Base-by-base conservation (phyloP, 1,140 invertebrate genomes). In the Luehdorfia chinensis region DNA sequence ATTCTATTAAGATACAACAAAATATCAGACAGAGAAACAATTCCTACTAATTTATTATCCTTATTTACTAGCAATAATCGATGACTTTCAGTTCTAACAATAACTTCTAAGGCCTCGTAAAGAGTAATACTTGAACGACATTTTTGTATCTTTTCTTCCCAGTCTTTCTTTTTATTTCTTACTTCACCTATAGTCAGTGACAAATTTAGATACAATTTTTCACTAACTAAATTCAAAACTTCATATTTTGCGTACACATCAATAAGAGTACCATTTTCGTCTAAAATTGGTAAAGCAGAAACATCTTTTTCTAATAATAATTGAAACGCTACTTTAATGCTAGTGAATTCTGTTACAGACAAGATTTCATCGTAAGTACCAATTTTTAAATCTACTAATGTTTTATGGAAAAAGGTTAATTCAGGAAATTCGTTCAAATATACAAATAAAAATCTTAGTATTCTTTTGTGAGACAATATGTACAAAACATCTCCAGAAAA, bases 101-200 rank as follows among this genome's bases (percentile, higher is more conserved):
- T 86, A 68, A 86, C 74, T 86, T 86, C 83, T 81, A 86, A 86
- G 79, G 83, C 83, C 83, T 86, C 83, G 39, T 86, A 86, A 69
- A 86, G 79, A 57, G 79, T 83, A 75, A 86, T 84, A 75, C 75
- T 83, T 54, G 76, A 84, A 72, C 60, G 70, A 84, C 83, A 86
- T 70, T 84, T 86, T 66, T 86, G 83, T 63, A 86, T 59, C 55
- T 86, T 86, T 65, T 86, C 83, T 72, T 86, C 75, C 83, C 83
- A 86, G 79, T 86, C 83, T 83, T 86, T 86, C 67, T 86, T 86
- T 70, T 79, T 86, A 52, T 78, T 76, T 47, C 81, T 72, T 54
- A 86, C 75, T 43, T 86, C 81, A 46, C 75, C 71, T 68, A 86
- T 71, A 7, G 79, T 75, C 58, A 84, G 52, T 13, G 76, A 80